A percentile compares a stretch with the other conserved stretches of the same genome.
phyloP scores from a whole-genome alignment of 1,140 invertebrate genomes.

The Lepeophtheirus salmonis region DNA sequence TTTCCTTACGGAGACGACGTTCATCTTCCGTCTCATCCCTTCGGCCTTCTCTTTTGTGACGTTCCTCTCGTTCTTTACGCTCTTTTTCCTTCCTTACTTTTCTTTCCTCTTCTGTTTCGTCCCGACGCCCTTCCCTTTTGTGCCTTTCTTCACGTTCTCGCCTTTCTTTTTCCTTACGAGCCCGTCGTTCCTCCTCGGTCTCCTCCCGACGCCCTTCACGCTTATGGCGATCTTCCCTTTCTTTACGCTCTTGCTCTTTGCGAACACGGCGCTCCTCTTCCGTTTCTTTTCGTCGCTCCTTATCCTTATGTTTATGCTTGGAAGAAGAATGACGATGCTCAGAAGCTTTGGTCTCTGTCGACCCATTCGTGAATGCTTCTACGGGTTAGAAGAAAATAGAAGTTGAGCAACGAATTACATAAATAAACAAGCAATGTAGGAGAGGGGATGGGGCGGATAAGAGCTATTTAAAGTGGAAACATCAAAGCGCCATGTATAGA shows the following conservation, averaged over 20 bases:
- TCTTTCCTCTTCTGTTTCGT: slow-evolving; percentile 17
- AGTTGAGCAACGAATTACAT: not conserved
- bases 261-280: not conserved
- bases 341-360: not conserved
- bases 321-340: not conserved
- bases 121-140: slow-evolving; percentile 8
- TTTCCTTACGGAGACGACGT: slow-evolving; percentile 8
- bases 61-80: slow-evolving; percentile 3
- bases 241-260: slow-evolving; percentile 10
- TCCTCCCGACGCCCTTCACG: slow-evolving; percentile 9
- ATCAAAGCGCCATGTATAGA: no score
- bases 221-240: not conserved
- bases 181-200: slow-evolving; percentile 14
- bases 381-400: no score
- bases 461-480: no score
- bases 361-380: not conserved
- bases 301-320: slow-evolving; percentile 1
- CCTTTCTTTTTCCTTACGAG: slow-evolving; percentile 17
- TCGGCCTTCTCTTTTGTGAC: not conserved
- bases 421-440: not conserved
- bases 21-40: slow-evolving; percentile 14
- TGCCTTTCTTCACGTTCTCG: slow-evolving; percentile 9
- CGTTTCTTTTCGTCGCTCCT: slow-evolving; percentile 1
- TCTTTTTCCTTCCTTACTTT: slow-evolving; percentile 17
- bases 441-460: not conserved